Evolutionary conservation across 2,113 vertebrate species (phyloP).

Genomic region (Thomomys bottae): DNA sequence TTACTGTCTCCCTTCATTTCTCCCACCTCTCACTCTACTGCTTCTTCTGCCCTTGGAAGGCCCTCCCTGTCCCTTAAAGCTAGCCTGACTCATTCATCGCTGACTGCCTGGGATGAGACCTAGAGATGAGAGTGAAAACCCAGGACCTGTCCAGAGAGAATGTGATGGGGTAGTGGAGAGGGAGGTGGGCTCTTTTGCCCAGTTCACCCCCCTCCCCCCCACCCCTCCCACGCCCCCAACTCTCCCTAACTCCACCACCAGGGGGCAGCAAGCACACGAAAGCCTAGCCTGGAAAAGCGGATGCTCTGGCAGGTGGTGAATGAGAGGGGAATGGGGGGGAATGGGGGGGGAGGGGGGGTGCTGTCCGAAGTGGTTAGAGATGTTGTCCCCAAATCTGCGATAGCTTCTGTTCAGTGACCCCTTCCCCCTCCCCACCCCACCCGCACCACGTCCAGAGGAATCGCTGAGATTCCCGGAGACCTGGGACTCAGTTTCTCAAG

Average conservation of each 20-base stretch:
- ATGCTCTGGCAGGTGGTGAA: conserved; percentile 59
- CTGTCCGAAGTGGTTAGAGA: conserved; percentile 19
- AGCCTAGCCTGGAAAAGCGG: not conserved
- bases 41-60: conserved; percentile 42
- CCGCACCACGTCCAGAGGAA: not conserved
- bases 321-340: not conserved
- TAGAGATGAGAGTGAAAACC: not conserved
- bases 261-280: conserved; percentile 70
- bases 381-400: not conserved
- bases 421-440: not conserved
- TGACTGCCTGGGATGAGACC: not conserved
- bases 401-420: not conserved
- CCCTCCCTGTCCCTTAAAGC: conserved; percentile 5
- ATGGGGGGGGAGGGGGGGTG: not conserved
- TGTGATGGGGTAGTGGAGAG: not conserved
- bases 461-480: not conserved
- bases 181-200: not conserved
- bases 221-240: not conserved
- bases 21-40: not conserved
- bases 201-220: not conserved
- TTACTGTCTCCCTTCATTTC: not conserved
- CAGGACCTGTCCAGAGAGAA: not conserved
- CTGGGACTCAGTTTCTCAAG: not conserved
- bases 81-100: not conserved
- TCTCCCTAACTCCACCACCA: conserved; percentile 44